phyloP scores from a whole-genome alignment of 2,113 vertebrate species.

The Gopherus evgoodei region DNA sequence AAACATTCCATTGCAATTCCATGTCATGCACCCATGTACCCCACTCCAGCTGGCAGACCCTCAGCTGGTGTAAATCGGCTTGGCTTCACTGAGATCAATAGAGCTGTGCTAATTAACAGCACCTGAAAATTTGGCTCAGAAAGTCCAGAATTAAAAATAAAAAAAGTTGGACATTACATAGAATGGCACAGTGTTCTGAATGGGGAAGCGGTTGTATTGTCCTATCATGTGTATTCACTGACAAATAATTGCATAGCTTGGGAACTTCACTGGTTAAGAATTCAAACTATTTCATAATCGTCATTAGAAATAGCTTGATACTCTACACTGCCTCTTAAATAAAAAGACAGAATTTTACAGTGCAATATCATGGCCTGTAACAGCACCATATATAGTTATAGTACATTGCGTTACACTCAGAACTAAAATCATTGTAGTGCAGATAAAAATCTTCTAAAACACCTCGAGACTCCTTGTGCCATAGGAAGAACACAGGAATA shows the following conservation, averaged over 20 bases:
- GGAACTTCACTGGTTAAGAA: slow-evolving; percentile 36
- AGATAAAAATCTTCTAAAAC: slow-evolving; percentile 36
- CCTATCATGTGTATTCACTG: neutral
- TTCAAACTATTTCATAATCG: slow-evolving; percentile 27
- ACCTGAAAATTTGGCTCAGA: neutral
- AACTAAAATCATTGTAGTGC: slow-evolving; percentile 31
- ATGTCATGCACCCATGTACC: neutral
- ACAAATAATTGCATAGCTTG: neutral
- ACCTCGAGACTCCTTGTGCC: neutral
- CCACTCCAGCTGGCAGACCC: neutral
- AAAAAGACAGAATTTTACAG: slow-evolving; percentile 42
- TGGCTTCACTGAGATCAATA: neutral
- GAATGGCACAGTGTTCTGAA: neutral
- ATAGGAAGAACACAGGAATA: slow-evolving; percentile 37
- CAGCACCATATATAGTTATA: too few species aligned
- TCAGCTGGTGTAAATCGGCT: neutral
- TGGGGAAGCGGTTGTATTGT: neutral
- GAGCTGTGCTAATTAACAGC: neutral
- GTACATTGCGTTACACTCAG: neutral
- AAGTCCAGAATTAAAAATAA: neutral
- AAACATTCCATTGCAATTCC: neutral
- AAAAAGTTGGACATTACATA: neutral
- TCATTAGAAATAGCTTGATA: slow-evolving; percentile 42
- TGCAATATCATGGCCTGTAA: slow-evolving; percentile 18
- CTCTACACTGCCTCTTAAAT: slow-evolving; percentile 20